phyloP scores from a whole-genome alignment of 2,113 vertebrate species.

The Shinisaurus crocodilurus region DNA sequence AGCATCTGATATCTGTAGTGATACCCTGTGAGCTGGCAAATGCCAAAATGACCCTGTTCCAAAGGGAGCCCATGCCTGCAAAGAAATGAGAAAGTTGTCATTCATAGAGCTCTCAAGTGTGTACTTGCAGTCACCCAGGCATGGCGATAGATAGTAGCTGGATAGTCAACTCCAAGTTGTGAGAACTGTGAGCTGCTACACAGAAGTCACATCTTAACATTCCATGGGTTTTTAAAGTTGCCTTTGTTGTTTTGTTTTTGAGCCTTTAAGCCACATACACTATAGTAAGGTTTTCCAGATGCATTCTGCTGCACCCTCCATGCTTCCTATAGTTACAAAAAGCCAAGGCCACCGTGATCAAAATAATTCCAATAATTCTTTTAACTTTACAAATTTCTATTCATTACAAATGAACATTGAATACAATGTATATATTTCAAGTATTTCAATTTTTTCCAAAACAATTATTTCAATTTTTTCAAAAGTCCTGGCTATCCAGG shows the following conservation, averaged over 20 bases:
- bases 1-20: constrained; percentile 43
- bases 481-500: too few species aligned
- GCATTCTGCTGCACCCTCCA: too few species aligned
- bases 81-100: fast-evolving
- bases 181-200: neutral
- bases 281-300: neutral
- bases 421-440: too few species aligned
- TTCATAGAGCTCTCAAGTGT: fast-evolving
- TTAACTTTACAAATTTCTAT: too few species aligned
- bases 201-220: neutral
- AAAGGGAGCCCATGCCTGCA: fast-evolving
- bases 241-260: neutral
- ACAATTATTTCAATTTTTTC: too few species aligned
- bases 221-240: neutral
- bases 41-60: neutral
- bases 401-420: too few species aligned
- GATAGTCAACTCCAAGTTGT: neutral
- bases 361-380: too few species aligned
- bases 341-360: too few species aligned
- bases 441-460: too few species aligned
- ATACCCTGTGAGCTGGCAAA: constrained; percentile 15
- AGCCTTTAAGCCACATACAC: neutral
- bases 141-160: neutral
- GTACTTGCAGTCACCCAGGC: fast-evolving
- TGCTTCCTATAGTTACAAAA: too few species aligned